These are phyloP conservation scores for Gastracanthus pulcherrimus DNA, from an alignment of 2,888 invertebrate genomes.

Conservation along the genomic window DNA sequence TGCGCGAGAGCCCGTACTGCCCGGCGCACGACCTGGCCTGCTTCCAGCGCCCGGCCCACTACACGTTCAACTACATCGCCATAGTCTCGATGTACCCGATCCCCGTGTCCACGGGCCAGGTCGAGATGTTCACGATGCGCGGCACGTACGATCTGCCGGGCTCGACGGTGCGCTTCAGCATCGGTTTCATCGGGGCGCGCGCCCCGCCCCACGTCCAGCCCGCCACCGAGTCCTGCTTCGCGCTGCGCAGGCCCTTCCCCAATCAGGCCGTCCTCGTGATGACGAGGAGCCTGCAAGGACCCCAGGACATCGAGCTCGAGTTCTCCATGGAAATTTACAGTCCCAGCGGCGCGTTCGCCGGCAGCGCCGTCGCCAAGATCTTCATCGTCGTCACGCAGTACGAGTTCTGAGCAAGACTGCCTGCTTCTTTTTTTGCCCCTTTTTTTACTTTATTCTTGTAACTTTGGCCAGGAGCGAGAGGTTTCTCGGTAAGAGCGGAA, in stretches of 20 bases:
- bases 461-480: no score
- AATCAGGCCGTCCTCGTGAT: constrained; percentile 89
- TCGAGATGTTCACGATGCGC: constrained; percentile 92
- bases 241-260: constrained; percentile 77
- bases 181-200: constrained; percentile 83
- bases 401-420: constrained; percentile 80
- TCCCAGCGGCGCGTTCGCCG: constrained; percentile 83
- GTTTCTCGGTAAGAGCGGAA: no score
- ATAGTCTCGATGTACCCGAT: constrained; percentile 91
- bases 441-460: neutral
- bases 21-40: constrained; percentile 87
- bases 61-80: constrained; percentile 95
- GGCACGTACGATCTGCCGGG: constrained; percentile 86
- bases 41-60: constrained; percentile 88
- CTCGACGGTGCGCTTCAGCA: constrained; percentile 86
- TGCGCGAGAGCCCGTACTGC: constrained; percentile 84
- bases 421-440: neutral
- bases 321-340: constrained; percentile 91
- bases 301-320: constrained; percentile 93
- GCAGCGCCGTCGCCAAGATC: constrained; percentile 91
- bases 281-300: constrained; percentile 87
- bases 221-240: constrained; percentile 81
- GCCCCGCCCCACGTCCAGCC: constrained; percentile 81
- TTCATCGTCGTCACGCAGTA: constrained; percentile 92
- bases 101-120: constrained; percentile 79